Percentiles rank a stretch among this genome's conserved stretches.
Conservation (phyloP, 2,113 vertebrate species). For the Trogon surrucura region DNA sequence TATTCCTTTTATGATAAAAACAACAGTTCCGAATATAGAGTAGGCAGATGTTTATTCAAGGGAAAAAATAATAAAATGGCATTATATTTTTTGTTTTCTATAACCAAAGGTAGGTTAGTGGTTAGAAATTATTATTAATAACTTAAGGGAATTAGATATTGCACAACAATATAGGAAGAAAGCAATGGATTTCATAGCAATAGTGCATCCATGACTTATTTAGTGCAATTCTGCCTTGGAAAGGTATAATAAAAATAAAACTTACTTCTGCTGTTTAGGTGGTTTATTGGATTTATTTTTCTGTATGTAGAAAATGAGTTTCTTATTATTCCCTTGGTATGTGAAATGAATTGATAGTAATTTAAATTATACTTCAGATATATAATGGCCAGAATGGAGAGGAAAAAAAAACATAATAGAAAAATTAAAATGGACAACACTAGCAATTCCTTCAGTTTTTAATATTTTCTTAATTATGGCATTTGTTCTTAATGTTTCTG, state of each 20-base stretch:
- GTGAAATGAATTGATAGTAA: conserved; percentile 25
- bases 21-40: not conserved
- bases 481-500: not conserved
- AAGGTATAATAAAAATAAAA: conserved; percentile 43
- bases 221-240: conserved; percentile 16
- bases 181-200: conserved; percentile 10
- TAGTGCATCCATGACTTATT: conserved; percentile 45
- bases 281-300: conserved; percentile 46
- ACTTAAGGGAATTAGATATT: conserved; percentile 12
- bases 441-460: not conserved
- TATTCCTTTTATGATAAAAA: not conserved
- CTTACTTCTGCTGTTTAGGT: not conserved
- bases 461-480: not conserved
- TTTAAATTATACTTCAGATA: not conserved
- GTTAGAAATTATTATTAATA: conserved; percentile 58
- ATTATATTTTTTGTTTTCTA: not conserved
- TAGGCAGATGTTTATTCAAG: conserved; percentile 24
- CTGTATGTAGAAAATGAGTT: conserved; percentile 25
- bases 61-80: not conserved
- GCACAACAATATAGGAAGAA: not conserved
- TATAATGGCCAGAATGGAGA: not conserved
- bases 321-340: conserved; percentile 1
- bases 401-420: not conserved
- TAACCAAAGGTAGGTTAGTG: not conserved
- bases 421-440: not conserved